Conservation (phyloP, 2,797 vertebrate genomes). For the Gymnoscopelus microlampas region DNA sequence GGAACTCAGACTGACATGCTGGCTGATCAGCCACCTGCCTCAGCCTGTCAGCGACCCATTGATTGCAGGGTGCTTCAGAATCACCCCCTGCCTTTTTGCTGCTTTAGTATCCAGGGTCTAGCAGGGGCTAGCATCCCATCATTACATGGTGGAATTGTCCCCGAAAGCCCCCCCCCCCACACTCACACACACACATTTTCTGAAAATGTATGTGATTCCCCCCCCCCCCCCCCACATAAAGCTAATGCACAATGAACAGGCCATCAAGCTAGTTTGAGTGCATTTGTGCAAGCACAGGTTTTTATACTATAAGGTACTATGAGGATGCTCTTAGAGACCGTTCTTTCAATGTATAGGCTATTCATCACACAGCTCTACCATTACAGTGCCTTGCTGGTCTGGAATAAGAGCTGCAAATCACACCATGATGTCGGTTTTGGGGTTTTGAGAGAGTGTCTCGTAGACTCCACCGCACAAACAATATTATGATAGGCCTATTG, state of each 20-base stretch:
- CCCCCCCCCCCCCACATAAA: too few relatives aligned
- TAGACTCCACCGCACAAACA: constrained; percentile 25
- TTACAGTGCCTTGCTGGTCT: not conserved
- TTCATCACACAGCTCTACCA: not conserved
- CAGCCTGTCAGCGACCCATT: constrained; percentile 73
- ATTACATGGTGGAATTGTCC: constrained; percentile 20
- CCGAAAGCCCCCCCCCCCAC: not conserved
- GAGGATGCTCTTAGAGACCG: not conserved
- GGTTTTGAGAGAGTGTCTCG: not conserved
- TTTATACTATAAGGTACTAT: not conserved
- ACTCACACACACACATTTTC: not conserved
- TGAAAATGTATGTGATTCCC: too few relatives aligned
- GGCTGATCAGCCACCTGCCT: constrained; percentile 71
- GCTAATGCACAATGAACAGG: too few relatives aligned
- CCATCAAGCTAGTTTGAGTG: too few relatives aligned
- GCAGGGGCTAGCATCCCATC: constrained; percentile 28
- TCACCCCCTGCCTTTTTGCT: constrained; percentile 32
- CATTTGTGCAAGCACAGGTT: constrained; percentile 2
- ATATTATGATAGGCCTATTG: constrained; percentile 30
- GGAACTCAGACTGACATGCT: constrained; percentile 69
- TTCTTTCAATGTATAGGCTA: not conserved
- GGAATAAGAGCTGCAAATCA: not conserved
- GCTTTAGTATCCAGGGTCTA: constrained; percentile 40
- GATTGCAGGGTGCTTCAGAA: constrained; percentile 75
- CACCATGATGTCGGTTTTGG: constrained; percentile 3